Percentiles rank a stretch among this genome's conserved stretches.
Evolutionary conservation across 1,140 invertebrate species (phyloP).

Genomic region (Aplysia californica): DNA sequence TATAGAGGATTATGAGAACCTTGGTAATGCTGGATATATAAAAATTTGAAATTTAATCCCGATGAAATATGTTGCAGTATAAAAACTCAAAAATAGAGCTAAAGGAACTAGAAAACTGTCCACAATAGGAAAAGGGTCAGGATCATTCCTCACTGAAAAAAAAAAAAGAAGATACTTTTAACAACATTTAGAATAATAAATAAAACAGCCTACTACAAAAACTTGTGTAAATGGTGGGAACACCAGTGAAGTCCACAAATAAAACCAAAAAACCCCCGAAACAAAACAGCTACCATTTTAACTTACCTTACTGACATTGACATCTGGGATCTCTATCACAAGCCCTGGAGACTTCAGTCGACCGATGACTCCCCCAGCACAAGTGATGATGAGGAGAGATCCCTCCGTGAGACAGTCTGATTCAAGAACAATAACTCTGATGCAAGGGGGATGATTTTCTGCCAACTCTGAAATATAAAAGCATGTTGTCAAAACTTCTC

Average conservation of each 20-base stretch:
- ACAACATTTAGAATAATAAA: no score
- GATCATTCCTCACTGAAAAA: no score
- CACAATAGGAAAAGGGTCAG: no score
- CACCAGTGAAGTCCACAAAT: no score
- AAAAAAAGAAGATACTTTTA: no score
- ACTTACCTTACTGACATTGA: conserved; percentile 82
- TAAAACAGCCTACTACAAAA: no score
- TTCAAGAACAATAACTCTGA: conserved; percentile 86
- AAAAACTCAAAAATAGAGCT: no score
- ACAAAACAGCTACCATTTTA: no score
- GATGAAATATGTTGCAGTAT: neutral
- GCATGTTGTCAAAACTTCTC: neutral
- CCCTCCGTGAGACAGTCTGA: conserved; percentile 81
- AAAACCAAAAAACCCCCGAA: no score
- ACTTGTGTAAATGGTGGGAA: no score
- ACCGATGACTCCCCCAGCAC: conserved; percentile 85
- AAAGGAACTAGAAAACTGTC: no score
- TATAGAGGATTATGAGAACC: no score
- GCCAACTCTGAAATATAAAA: conserved; percentile 35
- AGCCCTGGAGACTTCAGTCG: conserved; percentile 75
- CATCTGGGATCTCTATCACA: conserved; percentile 81
- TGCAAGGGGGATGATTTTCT: conserved; percentile 77
- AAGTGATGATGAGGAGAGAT: conserved; percentile 86
- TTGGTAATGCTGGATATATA: neutral
- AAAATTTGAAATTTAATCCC: neutral